Evolutionary conservation across 2,797 vertebrate genomes (phyloP).

Genomic region (Anisognathus igniventris): DNA sequence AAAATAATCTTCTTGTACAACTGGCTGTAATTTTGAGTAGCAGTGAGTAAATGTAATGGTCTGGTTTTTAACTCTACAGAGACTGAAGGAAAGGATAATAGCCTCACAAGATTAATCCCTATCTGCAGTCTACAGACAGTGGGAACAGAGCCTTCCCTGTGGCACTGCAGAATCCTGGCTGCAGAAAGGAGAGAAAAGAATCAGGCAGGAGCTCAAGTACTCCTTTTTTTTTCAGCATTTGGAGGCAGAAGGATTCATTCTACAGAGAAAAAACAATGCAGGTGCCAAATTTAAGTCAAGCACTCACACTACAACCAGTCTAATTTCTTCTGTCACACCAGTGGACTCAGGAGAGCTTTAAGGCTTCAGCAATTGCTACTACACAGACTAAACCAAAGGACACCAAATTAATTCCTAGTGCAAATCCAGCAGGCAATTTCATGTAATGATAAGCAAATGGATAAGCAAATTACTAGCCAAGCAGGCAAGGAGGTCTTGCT

Average conservation of each 20-base stretch:
- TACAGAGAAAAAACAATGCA: not conserved
- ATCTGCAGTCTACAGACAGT: not conserved
- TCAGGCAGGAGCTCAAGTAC: not conserved
- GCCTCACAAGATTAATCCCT: not conserved
- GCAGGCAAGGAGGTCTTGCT: not conserved
- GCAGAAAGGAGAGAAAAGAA: not conserved
- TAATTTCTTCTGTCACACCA: not conserved
- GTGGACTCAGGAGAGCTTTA: not conserved
- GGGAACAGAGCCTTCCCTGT: not conserved
- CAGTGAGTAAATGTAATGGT: not conserved
- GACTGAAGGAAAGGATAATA: not conserved
- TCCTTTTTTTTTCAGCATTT: not conserved
- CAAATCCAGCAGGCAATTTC: not conserved
- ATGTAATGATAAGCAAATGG: not conserved
- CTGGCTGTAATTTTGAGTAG: not conserved
- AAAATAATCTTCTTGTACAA: not conserved
- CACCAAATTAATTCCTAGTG: not conserved
- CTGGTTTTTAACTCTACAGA: slow-evolving; percentile 3
- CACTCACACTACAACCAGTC: not conserved
- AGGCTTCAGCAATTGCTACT: not conserved
- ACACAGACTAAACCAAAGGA: not conserved
- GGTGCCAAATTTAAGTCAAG: not conserved
- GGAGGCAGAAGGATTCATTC: not conserved
- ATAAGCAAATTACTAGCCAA: not conserved
- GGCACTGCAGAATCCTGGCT: not conserved